A percentile compares a stretch with the other conserved stretches of the same genome.
Conservation (phyloP, 2,888 invertebrate genomes). For the Metellina segmentata region DNA sequence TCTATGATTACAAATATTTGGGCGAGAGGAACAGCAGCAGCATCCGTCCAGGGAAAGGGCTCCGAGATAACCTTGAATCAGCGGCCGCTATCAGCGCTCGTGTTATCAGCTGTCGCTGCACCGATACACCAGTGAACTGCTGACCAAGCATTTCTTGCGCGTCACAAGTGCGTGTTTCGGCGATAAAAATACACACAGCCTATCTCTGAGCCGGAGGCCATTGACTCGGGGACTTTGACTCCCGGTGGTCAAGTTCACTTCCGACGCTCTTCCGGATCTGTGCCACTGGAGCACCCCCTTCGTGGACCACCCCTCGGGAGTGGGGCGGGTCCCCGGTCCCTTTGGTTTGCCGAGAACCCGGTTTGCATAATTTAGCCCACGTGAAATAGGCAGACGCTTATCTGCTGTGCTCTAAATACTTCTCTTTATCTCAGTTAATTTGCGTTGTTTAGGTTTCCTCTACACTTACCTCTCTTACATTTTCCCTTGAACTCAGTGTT, state of each 20-base stretch:
- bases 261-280: not conserved
- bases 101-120: constrained; percentile 36
- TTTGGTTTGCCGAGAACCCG: not conserved
- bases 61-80: constrained; percentile 52
- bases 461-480: not conserved
- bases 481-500: too few species aligned
- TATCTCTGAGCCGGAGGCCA: not conserved
- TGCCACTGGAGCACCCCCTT: not conserved
- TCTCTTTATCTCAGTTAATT: not conserved
- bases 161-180: not conserved
- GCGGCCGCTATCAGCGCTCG: not conserved
- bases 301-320: not conserved
- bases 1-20: not conserved
- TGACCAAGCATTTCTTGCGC: constrained; percentile 43
- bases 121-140: constrained; percentile 58
- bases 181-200: not conserved
- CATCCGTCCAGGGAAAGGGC: not conserved
- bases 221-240: not conserved
- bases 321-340: not conserved
- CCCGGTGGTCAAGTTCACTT: not conserved
- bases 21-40: not conserved
- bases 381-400: not conserved
- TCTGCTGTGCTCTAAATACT: not conserved
- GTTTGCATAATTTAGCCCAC: not conserved
- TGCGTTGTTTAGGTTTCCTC: not conserved